Base-by-base conservation (phyloP, 1,140 invertebrate genomes). In the Pseudobourletiella spinata region DNA sequence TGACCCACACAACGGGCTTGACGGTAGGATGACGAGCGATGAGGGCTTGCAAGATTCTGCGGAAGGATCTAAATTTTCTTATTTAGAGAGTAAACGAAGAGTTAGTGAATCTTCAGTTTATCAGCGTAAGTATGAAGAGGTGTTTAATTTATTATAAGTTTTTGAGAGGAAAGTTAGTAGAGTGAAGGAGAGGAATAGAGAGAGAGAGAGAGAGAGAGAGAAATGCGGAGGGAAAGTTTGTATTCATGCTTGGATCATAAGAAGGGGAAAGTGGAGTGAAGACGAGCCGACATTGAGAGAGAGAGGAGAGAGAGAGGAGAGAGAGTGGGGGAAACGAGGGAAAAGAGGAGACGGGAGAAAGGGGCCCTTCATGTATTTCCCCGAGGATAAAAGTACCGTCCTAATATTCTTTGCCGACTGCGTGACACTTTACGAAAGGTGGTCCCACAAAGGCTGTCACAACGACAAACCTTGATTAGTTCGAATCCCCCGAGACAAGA, bases 391-490 rank as follows among this genome's bases (percentile, higher is more conserved):
- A 63, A 63, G 44, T 66, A 66, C 59, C 59, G 64, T 58, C 60
- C 64, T 66, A 66, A 66, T 63, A 64, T 59, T 59, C 63, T 64
- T 64, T 59, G 25, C 62, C 43, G 62, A 29, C 63, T 56, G 55
- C 63, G 58, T 65, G 67, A 68, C 67, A 65, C 64, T 68, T 64
- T 63, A 32, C 44, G 52, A 63, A 65, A 68, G 67, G 67, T 65
- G 67, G 67, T 68, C 67, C 67, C 67, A 63, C 59, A 57, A 65
- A 68, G 67, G 57, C 67, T 68, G 67, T 68, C 67, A 68, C 67
- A 65, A 64, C 67, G 64, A 65, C 67, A 65, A 68, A 65, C 63
- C 67, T 68, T 68, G 67, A 68, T 68, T 68, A 68, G 63, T 68
- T 68, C 46, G 22, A 64, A 57, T 68, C 67, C 67, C 67, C 11